Evolutionary conservation across 1,140 invertebrate species (phyloP).

Genomic region (Drosophila grimshawi): DNA sequence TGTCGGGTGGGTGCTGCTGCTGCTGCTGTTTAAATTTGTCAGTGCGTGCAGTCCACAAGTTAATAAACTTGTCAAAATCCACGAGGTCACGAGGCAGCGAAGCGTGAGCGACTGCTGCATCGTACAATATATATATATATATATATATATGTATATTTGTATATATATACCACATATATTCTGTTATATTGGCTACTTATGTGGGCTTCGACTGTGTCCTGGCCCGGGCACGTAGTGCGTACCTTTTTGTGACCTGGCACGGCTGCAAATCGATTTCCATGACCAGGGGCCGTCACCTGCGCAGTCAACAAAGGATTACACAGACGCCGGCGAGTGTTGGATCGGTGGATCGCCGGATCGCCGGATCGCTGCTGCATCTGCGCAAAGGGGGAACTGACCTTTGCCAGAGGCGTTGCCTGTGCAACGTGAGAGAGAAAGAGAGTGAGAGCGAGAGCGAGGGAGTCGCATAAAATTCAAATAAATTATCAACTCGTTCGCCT

Average conservation of each 20-base stretch:
- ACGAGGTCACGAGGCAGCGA: constrained; percentile 21
- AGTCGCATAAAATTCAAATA: constrained; percentile 82
- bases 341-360: neutral
- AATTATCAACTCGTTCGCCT: constrained; percentile 75
- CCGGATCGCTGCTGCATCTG: constrained; percentile 34
- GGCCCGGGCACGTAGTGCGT: constrained; percentile 8
- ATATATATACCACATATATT: neutral
- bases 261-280: constrained; percentile 53
- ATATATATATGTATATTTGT: neutral
- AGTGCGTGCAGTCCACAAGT: constrained; percentile 51
- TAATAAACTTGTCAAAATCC: constrained; percentile 78
- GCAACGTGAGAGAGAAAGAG: constrained; percentile 12
- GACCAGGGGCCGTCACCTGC: constrained; percentile 63
- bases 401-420: constrained; percentile 44
- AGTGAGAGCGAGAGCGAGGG: neutral
- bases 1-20: neutral
- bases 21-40: constrained; percentile 29
- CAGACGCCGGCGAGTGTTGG: constrained; percentile 8
- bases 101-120: constrained; percentile 35
- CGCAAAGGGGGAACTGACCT: constrained; percentile 32
- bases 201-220: constrained; percentile 1
- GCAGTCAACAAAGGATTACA: constrained; percentile 54
- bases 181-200: constrained; percentile 10
- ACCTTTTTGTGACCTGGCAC: constrained; percentile 33
- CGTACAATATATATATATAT: neutral